Base-by-base conservation (phyloP, 2,113 vertebrate species). In the Porphyrio hochstetteri region DNA sequence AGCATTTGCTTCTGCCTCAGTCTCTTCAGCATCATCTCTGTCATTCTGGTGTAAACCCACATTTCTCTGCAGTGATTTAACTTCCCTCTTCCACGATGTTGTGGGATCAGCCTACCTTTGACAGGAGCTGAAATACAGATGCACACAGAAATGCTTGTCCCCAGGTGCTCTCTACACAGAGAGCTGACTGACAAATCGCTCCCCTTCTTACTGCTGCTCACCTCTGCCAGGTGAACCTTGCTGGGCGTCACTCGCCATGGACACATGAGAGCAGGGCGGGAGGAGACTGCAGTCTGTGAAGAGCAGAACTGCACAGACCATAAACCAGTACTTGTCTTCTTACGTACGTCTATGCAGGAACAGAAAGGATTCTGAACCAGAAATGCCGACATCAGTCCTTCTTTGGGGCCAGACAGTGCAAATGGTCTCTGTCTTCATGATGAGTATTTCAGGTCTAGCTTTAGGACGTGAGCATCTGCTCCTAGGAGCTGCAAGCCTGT, bases 121-220 rank as follows among this genome's bases (percentile, higher is more conserved):
- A 16, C 36, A 72, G 63, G 16, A 70, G 38, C 52, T 67, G 40
- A 61, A 56, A 48, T 14, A 36, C 33, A 48, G 56, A 33, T 15
- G 56, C 12, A 11, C 7, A 5, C 14, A 55, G 53, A 46, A 52
- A 25, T 36, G 27, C 31, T 40, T n/a, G 27, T 74, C 35, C 33
- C 33, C 1, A 0, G 38, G 46, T 2, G 1, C 31, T 72, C 56
- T 82, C 24, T 69, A 40, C 10, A 5, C 33, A 33, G 52, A 27
- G 25, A 40, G 33, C 69, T 19, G 23, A 25, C 38, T 53, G 55
- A 7, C 72, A 53, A 36, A 71, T 8, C 2, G 0, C 23, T 46
- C 29, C 33, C 1, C 0, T 28, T 46, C 42, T 2, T 9, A 29
- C 15, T 0, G 0, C 53, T 16, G 36, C 55, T 75, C 3, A 1